phyloP scores from a whole-genome alignment of 2,113 vertebrate species.

The Mungos mungo region DNA sequence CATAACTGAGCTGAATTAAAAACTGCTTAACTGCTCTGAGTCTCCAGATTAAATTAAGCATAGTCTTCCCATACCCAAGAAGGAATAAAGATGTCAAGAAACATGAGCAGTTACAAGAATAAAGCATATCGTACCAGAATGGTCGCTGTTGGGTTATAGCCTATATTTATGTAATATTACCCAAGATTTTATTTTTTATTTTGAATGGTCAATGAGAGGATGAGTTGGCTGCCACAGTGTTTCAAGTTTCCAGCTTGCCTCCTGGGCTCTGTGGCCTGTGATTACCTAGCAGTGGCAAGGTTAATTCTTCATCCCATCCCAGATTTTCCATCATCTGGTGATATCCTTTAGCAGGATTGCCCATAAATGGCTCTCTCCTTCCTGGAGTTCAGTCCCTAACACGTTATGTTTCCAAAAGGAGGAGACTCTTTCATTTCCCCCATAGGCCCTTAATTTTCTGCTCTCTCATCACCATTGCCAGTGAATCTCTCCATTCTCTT shows the following conservation, averaged over 20 bases:
- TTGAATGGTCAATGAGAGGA: not conserved
- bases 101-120: not conserved
- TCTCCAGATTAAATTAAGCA: not conserved
- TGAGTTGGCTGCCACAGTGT: not conserved
- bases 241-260: not conserved
- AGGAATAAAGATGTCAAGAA: not conserved
- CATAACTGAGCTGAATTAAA: not conserved
- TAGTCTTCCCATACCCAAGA: not conserved
- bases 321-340: not conserved
- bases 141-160: not conserved
- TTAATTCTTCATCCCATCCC: not conserved
- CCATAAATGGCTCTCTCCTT: not conserved
- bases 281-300: not conserved
- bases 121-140: not conserved
- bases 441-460: not conserved
- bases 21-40: not conserved
- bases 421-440: not conserved
- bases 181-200: not conserved
- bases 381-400: not conserved
- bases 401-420: not conserved
- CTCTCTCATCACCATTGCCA: not conserved
- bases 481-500: not conserved
- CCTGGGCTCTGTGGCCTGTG: not conserved
- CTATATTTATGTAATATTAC: not conserved
- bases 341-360: fast-evolving